Conservation (phyloP, 2,797 vertebrate genomes). For the Chloroceryle amazona region DNA sequence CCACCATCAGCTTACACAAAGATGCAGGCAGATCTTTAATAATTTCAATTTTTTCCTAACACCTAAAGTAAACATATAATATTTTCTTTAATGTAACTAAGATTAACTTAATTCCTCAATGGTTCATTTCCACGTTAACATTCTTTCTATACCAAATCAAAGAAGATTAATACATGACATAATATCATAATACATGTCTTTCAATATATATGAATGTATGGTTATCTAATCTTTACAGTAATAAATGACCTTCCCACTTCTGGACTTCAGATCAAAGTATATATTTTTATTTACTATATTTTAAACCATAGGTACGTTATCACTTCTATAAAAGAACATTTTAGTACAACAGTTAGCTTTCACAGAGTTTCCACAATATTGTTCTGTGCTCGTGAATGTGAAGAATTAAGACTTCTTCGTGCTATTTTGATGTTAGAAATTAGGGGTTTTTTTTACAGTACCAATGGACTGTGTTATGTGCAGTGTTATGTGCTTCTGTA, state of each 20-base stretch:
- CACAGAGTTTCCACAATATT: background rate
- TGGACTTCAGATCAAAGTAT: background rate
- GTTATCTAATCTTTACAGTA: background rate
- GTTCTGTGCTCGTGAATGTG: background rate
- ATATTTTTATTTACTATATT: background rate
- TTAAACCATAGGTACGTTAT: background rate
- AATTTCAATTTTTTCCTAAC: background rate
- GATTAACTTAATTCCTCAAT: rapidly evolving
- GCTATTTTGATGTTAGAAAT: background rate
- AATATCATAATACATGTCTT: background rate
- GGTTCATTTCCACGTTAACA: background rate
- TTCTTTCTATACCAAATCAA: background rate
- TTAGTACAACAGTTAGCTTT: background rate
- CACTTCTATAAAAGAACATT: background rate
- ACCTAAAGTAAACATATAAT: background rate
- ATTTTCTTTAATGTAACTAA: background rate
- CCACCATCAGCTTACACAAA: background rate
- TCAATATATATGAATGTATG: background rate
- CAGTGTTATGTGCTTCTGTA: background rate
- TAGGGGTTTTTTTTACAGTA: background rate
- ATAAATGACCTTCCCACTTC: background rate
- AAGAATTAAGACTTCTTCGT: background rate
- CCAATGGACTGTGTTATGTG: background rate
- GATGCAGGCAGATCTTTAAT: background rate
- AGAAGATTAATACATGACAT: background rate